Percentiles rank a stretch among this genome's conserved stretches.
These are phyloP conservation scores for Porites cylindrica DNA, from an alignment of 92 coral and sea anemone genomes.

Conservation along the genomic window DNA sequence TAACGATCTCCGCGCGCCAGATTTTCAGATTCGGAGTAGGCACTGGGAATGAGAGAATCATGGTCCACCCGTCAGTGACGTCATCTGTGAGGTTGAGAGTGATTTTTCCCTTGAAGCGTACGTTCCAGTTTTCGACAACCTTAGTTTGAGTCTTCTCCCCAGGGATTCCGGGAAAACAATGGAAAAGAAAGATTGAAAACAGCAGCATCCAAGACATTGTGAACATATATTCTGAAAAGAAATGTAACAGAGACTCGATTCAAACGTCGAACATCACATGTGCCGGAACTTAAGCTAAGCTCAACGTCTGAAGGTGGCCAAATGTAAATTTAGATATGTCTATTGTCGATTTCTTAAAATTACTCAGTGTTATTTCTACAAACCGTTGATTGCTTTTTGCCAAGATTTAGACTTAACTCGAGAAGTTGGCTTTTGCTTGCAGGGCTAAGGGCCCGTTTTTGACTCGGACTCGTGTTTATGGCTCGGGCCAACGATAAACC, in stretches of 20 bases:
- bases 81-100: constrained; percentile 10
- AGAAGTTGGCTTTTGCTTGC: too few species aligned
- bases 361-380: too few species aligned
- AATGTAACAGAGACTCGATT: neutral
- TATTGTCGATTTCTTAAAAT: too few species aligned
- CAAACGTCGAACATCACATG: neutral
- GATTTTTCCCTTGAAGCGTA: constrained; percentile 35
- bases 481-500: too few species aligned
- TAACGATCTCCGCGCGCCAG: constrained; percentile 39
- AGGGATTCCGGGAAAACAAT: neutral
- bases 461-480: too few species aligned
- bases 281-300: too few species aligned
- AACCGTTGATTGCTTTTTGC: too few species aligned
- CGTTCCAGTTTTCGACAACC: constrained; percentile 19
- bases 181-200: neutral
- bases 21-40: constrained; percentile 34
- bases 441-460: too few species aligned
- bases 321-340: too few species aligned
- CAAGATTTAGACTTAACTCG: too few species aligned
- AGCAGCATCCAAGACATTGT: neutral
- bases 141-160: constrained; percentile 20
- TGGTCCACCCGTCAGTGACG: constrained; percentile 51
- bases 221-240: neutral
- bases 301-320: too few species aligned
- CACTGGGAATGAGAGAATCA: constrained; percentile 46